phyloP scores from a whole-genome alignment of 2,113 vertebrate species.

The Origma solitaria region DNA sequence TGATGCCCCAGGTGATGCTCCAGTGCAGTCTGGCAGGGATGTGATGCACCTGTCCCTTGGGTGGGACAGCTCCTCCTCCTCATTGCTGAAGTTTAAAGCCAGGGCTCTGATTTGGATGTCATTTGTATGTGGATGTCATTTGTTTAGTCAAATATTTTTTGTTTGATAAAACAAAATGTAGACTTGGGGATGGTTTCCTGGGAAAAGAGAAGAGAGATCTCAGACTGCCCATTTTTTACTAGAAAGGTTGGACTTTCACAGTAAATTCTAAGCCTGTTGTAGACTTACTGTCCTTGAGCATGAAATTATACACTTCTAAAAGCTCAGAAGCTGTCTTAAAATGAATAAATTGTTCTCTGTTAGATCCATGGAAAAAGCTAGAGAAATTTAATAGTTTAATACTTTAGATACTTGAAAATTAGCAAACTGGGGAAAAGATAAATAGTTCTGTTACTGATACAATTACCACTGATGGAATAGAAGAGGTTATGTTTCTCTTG shows the following conservation, averaged over 20 bases:
- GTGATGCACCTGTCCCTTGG: rapidly evolving
- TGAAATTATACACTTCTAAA: rapidly evolving
- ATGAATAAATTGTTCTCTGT: neutral
- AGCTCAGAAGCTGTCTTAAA: neutral
- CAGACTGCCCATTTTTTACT: neutral
- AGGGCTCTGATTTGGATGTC: neutral
- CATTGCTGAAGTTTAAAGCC: no score
- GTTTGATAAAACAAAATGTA: neutral
- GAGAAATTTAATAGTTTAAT: neutral
- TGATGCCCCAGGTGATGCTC: no score
- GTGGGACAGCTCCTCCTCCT: rapidly evolving
- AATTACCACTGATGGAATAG: neutral
- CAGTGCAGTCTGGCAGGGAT: rapidly evolving
- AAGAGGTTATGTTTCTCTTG: neutral
- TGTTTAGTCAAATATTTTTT: neutral
- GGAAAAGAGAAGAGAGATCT: neutral
- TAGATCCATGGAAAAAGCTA: rapidly evolving
- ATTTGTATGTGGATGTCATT: rapidly evolving
- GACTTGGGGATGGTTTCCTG: neutral
- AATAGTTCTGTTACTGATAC: neutral
- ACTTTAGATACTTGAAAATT: neutral
- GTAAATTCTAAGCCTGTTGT: neutral
- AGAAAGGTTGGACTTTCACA: rapidly evolving
- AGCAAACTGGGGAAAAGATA: neutral
- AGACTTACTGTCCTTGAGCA: neutral